A percentile compares a stretch with the other conserved stretches of the same genome.
Evolutionary conservation across 2,888 invertebrate genomes (phyloP).

Genomic region (Venusia cambrica): DNA sequence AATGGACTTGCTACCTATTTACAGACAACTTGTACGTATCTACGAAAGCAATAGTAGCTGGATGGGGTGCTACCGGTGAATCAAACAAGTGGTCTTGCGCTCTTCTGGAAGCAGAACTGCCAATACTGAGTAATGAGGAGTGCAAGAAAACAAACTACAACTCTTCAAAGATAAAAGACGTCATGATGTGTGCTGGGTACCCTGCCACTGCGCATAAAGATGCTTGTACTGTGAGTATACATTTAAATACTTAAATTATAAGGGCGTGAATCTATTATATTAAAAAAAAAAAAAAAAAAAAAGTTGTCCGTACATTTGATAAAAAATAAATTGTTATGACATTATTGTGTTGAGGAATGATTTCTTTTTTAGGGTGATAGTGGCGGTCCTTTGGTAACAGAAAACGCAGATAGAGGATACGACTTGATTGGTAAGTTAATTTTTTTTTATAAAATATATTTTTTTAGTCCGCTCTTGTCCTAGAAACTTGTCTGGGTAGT

Average conservation of each 20-base stretch:
- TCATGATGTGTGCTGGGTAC: slow-evolving; percentile 93
- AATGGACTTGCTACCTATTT: too few relatives aligned
- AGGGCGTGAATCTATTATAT: too few relatives aligned
- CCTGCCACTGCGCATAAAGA: slow-evolving; percentile 87
- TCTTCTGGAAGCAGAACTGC: slow-evolving; percentile 90
- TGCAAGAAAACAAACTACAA: slow-evolving; percentile 90
- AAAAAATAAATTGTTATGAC: too few relatives aligned
- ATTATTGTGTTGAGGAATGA: slow-evolving; percentile 35
- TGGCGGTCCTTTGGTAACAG: slow-evolving; percentile 87
- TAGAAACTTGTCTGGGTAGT: too few relatives aligned
- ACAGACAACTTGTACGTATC: slow-evolving; percentile 85
- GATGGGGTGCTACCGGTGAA: slow-evolving; percentile 93
- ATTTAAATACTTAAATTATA: too few relatives aligned
- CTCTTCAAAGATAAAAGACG: slow-evolving; percentile 90
- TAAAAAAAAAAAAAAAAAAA: too few relatives aligned
- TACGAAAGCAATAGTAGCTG: slow-evolving; percentile 86
- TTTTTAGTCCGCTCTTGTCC: too few relatives aligned
- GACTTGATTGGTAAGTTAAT: slow-evolving; percentile 87
- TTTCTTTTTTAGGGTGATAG: slow-evolving; percentile 84
- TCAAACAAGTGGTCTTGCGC: slow-evolving; percentile 91
- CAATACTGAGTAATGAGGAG: slow-evolving; percentile 84
- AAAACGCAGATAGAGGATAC: slow-evolving; percentile 84
- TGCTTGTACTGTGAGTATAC: slow-evolving; percentile 87
- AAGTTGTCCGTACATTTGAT: too few relatives aligned
- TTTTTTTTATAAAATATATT: neutral